Percentiles rank a stretch among this genome's conserved stretches.
Conservation (phyloP, 2,113 vertebrate genomes). For the Amblyornis subalaris region DNA sequence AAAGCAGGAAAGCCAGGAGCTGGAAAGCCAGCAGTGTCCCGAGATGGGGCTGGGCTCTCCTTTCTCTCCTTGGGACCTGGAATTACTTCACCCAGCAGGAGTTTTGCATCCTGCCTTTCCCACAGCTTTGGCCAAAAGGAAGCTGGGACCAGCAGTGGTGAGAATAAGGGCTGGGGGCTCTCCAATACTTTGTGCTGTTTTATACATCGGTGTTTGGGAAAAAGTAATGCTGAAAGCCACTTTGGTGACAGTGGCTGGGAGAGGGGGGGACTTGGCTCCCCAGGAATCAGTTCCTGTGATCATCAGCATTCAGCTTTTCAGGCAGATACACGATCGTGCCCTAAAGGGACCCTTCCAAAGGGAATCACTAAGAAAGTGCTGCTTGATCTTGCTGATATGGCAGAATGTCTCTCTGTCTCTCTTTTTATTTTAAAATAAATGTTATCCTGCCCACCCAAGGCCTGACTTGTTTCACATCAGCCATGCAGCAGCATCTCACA, state of each 20-base stretch:
- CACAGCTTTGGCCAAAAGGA: background rate
- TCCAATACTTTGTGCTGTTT: background rate
- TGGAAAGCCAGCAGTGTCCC: background rate
- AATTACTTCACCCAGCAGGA: background rate
- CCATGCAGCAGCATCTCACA: background rate
- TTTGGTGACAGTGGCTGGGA: background rate
- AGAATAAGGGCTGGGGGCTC: background rate
- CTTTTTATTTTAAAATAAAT: background rate
- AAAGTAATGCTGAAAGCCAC: background rate
- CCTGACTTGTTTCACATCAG: background rate
- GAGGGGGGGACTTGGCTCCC: background rate
- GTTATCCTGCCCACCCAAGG: background rate
- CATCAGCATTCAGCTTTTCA: background rate
- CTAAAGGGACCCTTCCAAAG: background rate
- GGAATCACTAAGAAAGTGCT: background rate
- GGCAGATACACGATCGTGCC: accelerated
- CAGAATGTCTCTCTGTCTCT: background rate
- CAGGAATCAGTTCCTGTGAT: background rate
- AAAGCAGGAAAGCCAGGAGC: background rate
- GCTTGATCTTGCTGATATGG: background rate
- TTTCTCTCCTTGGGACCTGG: background rate
- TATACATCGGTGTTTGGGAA: accelerated
- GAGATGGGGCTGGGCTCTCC: background rate
- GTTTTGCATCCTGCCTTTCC: background rate
- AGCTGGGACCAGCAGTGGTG: background rate